Percentiles rank a stretch among this genome's conserved stretches.
These are phyloP conservation scores for Vombatus ursinus DNA, from an alignment of 2,113 vertebrate species.

Conservation along the genomic window DNA sequence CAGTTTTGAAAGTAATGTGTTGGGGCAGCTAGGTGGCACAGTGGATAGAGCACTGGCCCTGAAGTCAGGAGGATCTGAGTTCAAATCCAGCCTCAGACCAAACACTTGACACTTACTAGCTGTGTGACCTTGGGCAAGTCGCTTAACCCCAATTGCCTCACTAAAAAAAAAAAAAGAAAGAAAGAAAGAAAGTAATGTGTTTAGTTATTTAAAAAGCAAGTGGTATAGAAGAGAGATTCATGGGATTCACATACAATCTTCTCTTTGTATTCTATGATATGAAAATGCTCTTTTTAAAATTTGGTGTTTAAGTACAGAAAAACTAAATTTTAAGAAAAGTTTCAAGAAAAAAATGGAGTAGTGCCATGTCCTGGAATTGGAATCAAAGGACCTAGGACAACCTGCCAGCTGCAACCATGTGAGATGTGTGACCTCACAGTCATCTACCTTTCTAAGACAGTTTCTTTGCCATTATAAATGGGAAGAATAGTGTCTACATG, in stretches of 20 bases:
- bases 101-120: too few species aligned
- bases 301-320: background rate
- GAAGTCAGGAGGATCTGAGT: too few species aligned
- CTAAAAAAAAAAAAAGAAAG: too few species aligned
- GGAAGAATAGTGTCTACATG: background rate
- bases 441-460: background rate
- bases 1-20: background rate
- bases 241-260: background rate
- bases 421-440: background rate
- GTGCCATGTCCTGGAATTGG: background rate
- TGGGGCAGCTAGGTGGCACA: too few species aligned
- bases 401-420: background rate
- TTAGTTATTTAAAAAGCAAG: background rate
- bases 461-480: background rate
- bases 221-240: background rate
- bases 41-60: too few species aligned
- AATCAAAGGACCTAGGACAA: background rate
- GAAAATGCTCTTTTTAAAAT: background rate
- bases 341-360: background rate
- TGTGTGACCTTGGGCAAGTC: too few species aligned
- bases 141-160: too few species aligned
- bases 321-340: background rate
- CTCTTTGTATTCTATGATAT: background rate
- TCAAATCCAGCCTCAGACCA: too few species aligned
- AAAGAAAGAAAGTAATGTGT: background rate